Evolutionary conservation across 2,113 vertebrate species (phyloP).

Genomic region (Chamaetylas fuelleborni): DNA sequence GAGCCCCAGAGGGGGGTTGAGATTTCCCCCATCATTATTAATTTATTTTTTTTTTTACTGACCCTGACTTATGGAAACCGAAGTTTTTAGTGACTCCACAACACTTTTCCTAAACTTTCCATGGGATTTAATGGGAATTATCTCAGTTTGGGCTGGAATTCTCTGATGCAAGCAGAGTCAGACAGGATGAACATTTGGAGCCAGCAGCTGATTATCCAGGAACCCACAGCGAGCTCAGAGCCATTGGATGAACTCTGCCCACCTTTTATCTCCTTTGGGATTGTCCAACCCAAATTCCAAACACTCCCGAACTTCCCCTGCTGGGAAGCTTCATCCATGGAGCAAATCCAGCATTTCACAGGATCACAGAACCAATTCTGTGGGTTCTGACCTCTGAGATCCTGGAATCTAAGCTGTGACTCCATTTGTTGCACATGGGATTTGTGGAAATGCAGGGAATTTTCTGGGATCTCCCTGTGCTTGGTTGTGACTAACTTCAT

Average conservation of each 20-base stretch:
- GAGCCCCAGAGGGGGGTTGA: not conserved
- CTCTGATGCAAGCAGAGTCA: not conserved
- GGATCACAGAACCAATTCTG: not conserved
- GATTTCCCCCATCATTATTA: not conserved
- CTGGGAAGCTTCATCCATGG: not conserved
- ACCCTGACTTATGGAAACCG: not conserved
- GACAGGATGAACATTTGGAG: not conserved
- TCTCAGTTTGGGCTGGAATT: not conserved
- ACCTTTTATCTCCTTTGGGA: not conserved
- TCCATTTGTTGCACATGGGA: rapidly evolving
- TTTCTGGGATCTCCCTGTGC: not conserved
- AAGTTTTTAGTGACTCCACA: not conserved
- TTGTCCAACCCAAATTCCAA: not conserved
- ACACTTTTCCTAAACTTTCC: not conserved
- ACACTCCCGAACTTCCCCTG: rapidly evolving
- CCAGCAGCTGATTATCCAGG: not conserved
- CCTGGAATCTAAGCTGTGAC: not conserved
- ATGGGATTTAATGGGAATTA: rapidly evolving
- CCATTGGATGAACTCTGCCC: not conserved
- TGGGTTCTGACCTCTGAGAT: not conserved
- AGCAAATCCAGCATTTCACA: not conserved
- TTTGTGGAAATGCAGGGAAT: not conserved
- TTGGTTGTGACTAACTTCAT: not conserved
- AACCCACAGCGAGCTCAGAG: not conserved
- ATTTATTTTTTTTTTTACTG: not conserved